A percentile compares a stretch with the other conserved stretches of the same genome.
Conservation (phyloP, 2,113 vertebrate species). For the Pantherophis guttatus region DNA sequence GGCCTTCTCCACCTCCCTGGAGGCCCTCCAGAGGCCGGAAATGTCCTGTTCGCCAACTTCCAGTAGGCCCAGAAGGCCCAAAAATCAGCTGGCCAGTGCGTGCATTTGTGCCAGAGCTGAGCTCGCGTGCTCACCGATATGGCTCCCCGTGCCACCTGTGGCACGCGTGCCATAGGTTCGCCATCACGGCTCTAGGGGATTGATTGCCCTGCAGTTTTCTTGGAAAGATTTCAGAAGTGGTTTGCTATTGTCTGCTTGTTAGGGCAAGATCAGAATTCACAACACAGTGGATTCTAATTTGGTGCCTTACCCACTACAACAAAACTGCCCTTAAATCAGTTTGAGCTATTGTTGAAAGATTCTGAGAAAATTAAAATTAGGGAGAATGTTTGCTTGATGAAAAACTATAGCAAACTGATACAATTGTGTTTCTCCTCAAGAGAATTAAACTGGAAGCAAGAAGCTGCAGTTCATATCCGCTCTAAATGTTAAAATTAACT, state of each 20-base stretch:
- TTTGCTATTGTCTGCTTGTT: not conserved
- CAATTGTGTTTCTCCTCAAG: not conserved
- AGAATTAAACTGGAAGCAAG: not conserved
- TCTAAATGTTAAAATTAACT: not conserved
- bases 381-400: not conserved
- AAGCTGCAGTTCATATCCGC: not conserved
- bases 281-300: not conserved
- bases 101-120: too few relatives aligned
- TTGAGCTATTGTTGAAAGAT: not conserved
- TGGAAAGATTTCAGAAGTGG: not conserved
- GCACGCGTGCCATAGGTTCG: too few relatives aligned
- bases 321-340: not conserved
- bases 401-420: not conserved
- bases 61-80: too few relatives aligned
- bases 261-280: not conserved
- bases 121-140: too few relatives aligned
- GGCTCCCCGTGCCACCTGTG: too few relatives aligned
- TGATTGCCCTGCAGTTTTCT: not conserved
- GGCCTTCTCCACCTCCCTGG: too few relatives aligned
- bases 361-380: not conserved
- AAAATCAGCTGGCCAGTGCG: too few relatives aligned
- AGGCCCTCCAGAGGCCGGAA: too few relatives aligned
- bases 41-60: too few relatives aligned
- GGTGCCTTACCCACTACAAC: not conserved
- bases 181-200: not conserved